Evolutionary conservation across 2,888 invertebrate genomes (phyloP).

Genomic region (Drosophila setosimentum): DNA sequence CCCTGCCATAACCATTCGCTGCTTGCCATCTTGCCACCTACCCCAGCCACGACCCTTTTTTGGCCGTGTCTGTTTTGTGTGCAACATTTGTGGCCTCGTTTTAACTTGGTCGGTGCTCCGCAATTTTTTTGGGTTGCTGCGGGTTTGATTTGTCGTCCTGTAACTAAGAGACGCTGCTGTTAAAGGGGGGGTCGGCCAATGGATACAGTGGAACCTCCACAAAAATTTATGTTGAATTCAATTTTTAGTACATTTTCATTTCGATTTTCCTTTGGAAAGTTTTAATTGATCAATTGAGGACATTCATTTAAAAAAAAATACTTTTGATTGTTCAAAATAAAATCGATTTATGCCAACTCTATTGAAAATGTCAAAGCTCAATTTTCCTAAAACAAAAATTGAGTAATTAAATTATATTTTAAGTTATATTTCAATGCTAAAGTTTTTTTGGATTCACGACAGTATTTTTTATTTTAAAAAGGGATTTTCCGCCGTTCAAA

Average conservation of each 20-base stretch:
- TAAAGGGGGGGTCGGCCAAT: background rate
- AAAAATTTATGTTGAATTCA: background rate
- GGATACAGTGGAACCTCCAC: background rate
- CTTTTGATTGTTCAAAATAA: background rate
- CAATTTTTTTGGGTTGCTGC: slow-evolving; percentile 74
- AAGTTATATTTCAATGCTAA: background rate
- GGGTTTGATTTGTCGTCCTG: slow-evolving; percentile 61
- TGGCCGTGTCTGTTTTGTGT: slow-evolving; percentile 18
- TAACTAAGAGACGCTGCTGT: slow-evolving; percentile 21
- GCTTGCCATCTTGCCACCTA: background rate
- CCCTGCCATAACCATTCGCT: slow-evolving; percentile 26
- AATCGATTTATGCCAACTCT: background rate
- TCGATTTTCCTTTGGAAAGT: background rate
- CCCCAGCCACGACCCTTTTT: slow-evolving; percentile 9
- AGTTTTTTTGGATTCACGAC: background rate
- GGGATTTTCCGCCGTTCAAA: background rate
- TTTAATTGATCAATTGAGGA: background rate
- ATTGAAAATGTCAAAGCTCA: background rate
- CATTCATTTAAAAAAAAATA: background rate
- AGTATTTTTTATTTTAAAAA: background rate
- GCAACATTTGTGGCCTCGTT: slow-evolving; percentile 66
- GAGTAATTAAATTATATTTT: background rate
- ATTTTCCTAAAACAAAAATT: background rate
- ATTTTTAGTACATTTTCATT: background rate
- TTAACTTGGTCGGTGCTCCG: slow-evolving; percentile 77